phyloP scores from a whole-genome alignment of 64 coral and sea anemone genomes.

The Actinia equina region DNA sequence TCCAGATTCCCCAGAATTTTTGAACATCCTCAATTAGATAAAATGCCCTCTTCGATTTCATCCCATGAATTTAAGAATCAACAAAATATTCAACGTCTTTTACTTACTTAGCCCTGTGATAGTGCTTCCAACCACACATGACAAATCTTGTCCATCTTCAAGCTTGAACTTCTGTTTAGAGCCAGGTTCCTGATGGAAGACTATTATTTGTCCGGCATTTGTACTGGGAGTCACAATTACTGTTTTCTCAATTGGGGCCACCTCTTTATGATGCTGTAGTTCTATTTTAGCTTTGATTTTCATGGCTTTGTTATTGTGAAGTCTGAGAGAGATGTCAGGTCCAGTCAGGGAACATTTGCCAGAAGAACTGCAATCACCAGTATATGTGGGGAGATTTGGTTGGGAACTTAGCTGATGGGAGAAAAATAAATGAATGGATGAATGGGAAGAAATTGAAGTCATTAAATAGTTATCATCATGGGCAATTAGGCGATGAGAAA shows the following conservation, averaged over 20 bases:
- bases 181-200: constrained; percentile 47
- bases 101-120: constrained; percentile 87
- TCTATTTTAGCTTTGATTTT: constrained; percentile 96
- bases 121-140: constrained; percentile 56
- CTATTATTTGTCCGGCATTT: constrained; percentile 60
- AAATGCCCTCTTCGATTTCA: no score
- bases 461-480: background rate
- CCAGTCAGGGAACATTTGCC: constrained; percentile 80
- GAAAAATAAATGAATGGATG: background rate
- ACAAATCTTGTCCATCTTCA: constrained; percentile 84
- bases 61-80: no score
- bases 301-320: constrained; percentile 40
- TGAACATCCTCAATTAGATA: no score
- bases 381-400: constrained; percentile 78
- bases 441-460: background rate
- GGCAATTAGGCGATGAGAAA: no score
- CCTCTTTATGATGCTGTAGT: constrained; percentile 93
- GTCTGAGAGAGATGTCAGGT: constrained; percentile 60
- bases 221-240: constrained; percentile 74
- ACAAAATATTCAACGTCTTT: background rate
- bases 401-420: constrained; percentile 57
- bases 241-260: constrained; percentile 67
- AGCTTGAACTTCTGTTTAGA: constrained; percentile 39
- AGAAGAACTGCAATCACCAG: constrained; percentile 86
- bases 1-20: no score